Evolutionary conservation across 2,113 vertebrate genomes (phyloP), one percentile per base, ranked within the genome.

Genomic region (Okapia johnstoni): DNA sequence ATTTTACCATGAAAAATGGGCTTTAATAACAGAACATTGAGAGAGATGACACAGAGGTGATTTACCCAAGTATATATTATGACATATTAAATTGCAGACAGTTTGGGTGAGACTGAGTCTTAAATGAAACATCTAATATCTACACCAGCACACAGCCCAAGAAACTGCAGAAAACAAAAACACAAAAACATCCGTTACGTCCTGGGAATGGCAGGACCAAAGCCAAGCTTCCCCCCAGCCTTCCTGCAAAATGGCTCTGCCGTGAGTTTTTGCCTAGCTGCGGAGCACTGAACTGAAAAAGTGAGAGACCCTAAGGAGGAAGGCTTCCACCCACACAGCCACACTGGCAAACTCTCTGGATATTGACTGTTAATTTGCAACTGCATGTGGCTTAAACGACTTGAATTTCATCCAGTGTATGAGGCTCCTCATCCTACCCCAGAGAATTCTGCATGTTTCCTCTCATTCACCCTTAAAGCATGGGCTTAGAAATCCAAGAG

Each of bases 271-370:
- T 94, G 97, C 96, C 95, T 96, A 96, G 98, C 95, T 98, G 96
- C 25, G 50, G 98, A 97, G 98, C 98, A 98, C 54, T 98, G 98
- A 99, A 98, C 98, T 98, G 98, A 98, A 98, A 98, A 98, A 98
- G 93, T 92, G 98, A 48, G 54, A 55, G 52, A 55, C 21, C 21
- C 21, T 36, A 83, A 8, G 6, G n/a, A 55, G 13, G 80, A n/a
- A 83, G 80, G 52, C 33, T 48, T 85, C 25, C 55, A 46, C 23
- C 9, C 21, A 12, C 1, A 30, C 3, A 4, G 36, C 9, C 8
- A 33, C 36, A 19, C 2, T 3, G n/a, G 36, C 58, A 43, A 61
- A 28, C 21, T 28, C 21, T 94, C 23, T 55, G 33, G 66, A 43
- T n/a, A 57, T 1, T 48, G n/a, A n/a, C 50, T 81, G 3, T 40